Conservation (phyloP, 1,140 invertebrate genomes). For the Brachionus plicatilis region DNA sequence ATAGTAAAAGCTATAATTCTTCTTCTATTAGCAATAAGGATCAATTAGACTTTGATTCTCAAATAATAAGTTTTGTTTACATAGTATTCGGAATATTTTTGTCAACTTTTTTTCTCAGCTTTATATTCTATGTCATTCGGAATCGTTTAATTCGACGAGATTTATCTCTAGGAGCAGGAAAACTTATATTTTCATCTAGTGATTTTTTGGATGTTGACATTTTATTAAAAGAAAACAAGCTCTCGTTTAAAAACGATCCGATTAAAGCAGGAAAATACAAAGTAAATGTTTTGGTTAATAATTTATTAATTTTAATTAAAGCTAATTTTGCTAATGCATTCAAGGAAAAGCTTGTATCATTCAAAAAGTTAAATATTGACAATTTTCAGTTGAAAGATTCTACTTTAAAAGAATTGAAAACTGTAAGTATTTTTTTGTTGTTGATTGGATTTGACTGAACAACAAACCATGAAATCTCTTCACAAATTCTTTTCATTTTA, state of each 20-base stretch:
- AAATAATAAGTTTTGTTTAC: background rate
- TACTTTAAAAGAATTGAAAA: conserved; percentile 69
- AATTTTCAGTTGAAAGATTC: conserved; percentile 70
- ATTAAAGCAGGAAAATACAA: background rate
- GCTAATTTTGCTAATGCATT: conserved; percentile 42
- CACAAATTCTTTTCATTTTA: no score
- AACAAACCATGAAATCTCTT: no score
- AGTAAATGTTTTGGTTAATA: background rate
- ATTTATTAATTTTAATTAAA: no score
- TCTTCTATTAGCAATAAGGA: background rate
- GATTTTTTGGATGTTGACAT: conserved; percentile 46
- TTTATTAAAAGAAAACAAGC: background rate
- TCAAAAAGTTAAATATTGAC: conserved; percentile 63
- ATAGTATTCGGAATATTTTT: background rate
- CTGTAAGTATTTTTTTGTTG: conserved; percentile 58
- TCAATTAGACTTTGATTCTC: background rate
- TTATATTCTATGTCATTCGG: background rate
- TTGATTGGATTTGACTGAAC: no score
- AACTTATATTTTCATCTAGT: background rate
- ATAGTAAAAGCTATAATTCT: no score
- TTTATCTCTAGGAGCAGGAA: background rate
- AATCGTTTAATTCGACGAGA: background rate
- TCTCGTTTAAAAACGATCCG: background rate
- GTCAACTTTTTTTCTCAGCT: background rate
- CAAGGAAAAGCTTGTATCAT: conserved; percentile 76